Evolutionary conservation across 2,113 vertebrate genomes (phyloP).

Genomic region (Illadopsis cleaveri): DNA sequence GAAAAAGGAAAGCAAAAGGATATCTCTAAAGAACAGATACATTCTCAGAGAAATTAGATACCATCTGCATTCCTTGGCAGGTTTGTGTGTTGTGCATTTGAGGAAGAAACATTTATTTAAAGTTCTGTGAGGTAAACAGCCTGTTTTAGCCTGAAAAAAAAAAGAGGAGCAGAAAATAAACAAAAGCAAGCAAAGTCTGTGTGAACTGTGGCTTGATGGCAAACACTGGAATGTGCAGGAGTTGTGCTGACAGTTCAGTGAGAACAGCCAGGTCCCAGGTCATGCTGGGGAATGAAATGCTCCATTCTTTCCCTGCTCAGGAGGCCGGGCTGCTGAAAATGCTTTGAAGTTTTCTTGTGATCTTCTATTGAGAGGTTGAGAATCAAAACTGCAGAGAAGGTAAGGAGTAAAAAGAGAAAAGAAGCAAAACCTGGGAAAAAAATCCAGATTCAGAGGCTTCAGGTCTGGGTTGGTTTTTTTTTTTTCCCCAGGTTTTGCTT

Average conservation of each 20-base stretch:
- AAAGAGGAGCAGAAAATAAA: background rate
- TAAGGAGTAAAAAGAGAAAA: background rate
- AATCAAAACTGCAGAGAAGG: background rate
- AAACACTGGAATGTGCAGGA: background rate
- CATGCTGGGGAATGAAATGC: background rate
- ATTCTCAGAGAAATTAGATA: background rate
- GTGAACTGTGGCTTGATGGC: background rate
- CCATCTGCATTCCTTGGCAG: background rate
- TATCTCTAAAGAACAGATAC: background rate
- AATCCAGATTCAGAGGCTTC: background rate
- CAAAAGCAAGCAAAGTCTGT: background rate
- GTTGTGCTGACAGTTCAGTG: background rate
- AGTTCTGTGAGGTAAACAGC: background rate
- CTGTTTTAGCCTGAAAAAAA: background rate
- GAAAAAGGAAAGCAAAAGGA: background rate
- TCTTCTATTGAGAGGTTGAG: background rate
- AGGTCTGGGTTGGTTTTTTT: no score
- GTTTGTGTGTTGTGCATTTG: background rate
- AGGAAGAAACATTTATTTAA: background rate
- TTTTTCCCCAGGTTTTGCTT: background rate
- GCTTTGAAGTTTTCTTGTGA: background rate
- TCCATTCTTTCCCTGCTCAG: background rate
- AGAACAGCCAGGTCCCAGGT: background rate
- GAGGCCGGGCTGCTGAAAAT: background rate
- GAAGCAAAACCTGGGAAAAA: background rate